Percentiles rank a stretch among this genome's conserved stretches.
Conservation (phyloP, 2,797 vertebrate genomes). For the Smutsia gigantea region DNA sequence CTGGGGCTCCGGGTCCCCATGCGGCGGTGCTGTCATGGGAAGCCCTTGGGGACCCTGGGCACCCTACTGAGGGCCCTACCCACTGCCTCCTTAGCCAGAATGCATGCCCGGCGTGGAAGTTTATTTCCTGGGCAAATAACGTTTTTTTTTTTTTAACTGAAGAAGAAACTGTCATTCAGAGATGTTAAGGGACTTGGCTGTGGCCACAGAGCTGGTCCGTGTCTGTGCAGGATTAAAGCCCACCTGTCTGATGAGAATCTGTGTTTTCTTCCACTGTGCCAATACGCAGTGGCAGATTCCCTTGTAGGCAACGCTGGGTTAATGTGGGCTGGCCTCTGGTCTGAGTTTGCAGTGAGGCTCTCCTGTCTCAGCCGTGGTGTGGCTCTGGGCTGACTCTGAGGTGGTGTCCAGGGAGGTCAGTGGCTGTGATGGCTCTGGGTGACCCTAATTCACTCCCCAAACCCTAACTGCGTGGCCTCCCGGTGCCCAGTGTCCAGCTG, state of each 20-base stretch:
- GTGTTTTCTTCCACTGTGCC: too few species aligned
- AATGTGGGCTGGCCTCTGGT: background rate
- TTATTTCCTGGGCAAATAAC: background rate
- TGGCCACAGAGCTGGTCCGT: background rate
- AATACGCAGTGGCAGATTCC: background rate
- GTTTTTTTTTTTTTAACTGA: background rate
- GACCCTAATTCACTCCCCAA: background rate
- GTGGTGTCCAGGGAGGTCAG: background rate
- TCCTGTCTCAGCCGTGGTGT: fast-evolving
- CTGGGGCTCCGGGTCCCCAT: background rate
- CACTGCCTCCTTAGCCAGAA: background rate
- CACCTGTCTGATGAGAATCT: background rate
- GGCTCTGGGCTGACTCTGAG: background rate
- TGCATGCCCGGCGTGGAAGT: slow-evolving; percentile 14
- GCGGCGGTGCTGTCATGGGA: background rate
- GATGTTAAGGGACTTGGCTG: background rate
- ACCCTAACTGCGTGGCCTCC: background rate
- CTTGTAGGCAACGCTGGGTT: background rate
- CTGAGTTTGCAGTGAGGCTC: background rate
- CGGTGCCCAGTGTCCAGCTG: background rate
- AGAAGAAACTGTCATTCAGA: background rate
- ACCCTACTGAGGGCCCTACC: background rate
- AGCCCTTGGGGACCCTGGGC: background rate
- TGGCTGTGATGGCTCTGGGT: background rate
- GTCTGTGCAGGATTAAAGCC: background rate